These are phyloP conservation scores for Rhingia campestris DNA, from an alignment of 2,888 invertebrate genomes.

Conservation along the genomic window DNA sequence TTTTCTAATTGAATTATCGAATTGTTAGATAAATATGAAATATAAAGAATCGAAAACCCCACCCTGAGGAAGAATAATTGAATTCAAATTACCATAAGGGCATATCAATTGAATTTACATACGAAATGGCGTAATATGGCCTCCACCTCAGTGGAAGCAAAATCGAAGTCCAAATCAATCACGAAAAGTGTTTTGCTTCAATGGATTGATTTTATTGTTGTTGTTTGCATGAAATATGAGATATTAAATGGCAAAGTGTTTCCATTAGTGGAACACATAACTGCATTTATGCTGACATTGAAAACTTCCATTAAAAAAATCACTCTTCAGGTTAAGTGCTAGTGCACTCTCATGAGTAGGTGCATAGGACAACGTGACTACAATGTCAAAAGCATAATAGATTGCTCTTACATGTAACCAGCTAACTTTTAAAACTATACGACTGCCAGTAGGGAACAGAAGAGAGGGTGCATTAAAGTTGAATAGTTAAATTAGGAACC, in stretches of 20 bases:
- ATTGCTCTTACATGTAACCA: conserved; percentile 32
- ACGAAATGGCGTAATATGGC: neutral
- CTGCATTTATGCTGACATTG: conserved; percentile 37
- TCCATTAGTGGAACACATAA: conserved; percentile 35
- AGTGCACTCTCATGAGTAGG: conserved; percentile 7
- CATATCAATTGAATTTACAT: neutral
- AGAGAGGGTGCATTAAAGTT: neutral
- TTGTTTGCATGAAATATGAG: conserved; percentile 19
- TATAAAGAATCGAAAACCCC: neutral
- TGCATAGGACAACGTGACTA: neutral
- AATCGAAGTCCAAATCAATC: conserved; percentile 1
- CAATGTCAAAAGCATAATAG: conserved; percentile 2
- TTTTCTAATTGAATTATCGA: too few relatives aligned
- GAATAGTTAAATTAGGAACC: neutral
- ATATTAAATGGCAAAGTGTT: conserved; percentile 34
- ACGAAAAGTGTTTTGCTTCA: conserved; percentile 14
- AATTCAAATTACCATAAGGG: neutral
- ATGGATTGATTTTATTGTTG: conserved; percentile 4
- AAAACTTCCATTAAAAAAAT: conserved; percentile 41
- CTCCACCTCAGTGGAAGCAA: neutral
- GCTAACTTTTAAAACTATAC: conserved; percentile 3
- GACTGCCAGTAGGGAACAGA: neutral
- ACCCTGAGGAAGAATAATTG: too few relatives aligned
- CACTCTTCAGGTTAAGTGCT: conserved; percentile 43
- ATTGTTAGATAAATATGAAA: too few relatives aligned